Percentiles rank a stretch among this genome's conserved stretches.
Evolutionary conservation across 2,888 invertebrate species (phyloP).

Genomic region (Endotricha flammealis): DNA sequence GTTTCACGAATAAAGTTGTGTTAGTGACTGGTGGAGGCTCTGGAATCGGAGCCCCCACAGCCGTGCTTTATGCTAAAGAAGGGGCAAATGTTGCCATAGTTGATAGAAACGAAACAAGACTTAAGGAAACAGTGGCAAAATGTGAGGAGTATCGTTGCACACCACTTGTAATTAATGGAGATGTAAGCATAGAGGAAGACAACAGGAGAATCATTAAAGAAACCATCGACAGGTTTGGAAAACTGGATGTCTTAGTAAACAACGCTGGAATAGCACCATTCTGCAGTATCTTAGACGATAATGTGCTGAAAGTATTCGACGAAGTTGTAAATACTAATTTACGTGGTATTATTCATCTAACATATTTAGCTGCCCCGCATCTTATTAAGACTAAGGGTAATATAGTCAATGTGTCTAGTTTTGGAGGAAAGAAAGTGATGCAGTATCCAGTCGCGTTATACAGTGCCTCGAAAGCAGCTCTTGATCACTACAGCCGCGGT

Average conservation of each 20-base stretch:
- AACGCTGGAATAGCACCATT: slow-evolving; percentile 20
- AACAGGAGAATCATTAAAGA: slow-evolving; percentile 18
- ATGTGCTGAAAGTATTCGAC: slow-evolving; percentile 20
- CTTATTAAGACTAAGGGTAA: slow-evolving; percentile 22
- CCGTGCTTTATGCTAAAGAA: slow-evolving; percentile 17
- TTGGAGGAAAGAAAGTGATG: slow-evolving; percentile 10
- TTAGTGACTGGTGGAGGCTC: slow-evolving; percentile 26
- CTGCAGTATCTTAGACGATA: slow-evolving; percentile 11
- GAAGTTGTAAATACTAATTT: slow-evolving; percentile 22
- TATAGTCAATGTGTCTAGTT: slow-evolving; percentile 23
- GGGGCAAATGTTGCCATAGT: slow-evolving; percentile 24
- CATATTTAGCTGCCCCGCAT: slow-evolving; percentile 21
- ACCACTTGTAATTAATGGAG: slow-evolving; percentile 21
- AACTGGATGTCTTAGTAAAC: slow-evolving; percentile 27
- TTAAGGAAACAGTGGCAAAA: slow-evolving; percentile 18
- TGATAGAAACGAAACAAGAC: slow-evolving; percentile 23
- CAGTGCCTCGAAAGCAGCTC: slow-evolving; percentile 30
- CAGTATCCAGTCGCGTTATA: slow-evolving; percentile 22
- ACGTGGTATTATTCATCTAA: slow-evolving; percentile 20
- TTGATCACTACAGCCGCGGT: slow-evolving; percentile 32
- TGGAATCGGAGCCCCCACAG: slow-evolving; percentile 24
- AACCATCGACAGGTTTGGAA: slow-evolving; percentile 22
- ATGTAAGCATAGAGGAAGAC: slow-evolving; percentile 21
- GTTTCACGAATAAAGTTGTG: slow-evolving; percentile 14
- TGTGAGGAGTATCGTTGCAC: slow-evolving; percentile 14